Base-by-base conservation (phyloP, 37 sponge, comb jelly and placozoan species). In the Beroe forskalii region DNA sequence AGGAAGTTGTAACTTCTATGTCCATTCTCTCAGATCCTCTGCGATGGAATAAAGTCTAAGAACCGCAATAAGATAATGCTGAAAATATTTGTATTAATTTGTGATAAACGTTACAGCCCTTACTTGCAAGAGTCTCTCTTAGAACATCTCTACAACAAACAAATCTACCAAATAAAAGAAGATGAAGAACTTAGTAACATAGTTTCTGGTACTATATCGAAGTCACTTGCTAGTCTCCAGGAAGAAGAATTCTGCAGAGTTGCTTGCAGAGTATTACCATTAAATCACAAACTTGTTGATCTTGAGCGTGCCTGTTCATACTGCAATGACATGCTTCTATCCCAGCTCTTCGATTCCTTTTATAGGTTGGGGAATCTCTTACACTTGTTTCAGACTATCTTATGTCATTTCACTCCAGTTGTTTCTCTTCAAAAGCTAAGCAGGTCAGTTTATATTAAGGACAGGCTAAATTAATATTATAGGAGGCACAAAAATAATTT, bases 31-130 rank as follows among this genome's bases (percentile, higher is more conserved):
- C 32, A 69, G 72, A 69, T 69, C 12, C 72, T 69, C 6, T 69
- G 72, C 19, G 38, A 9, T 2, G 72, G 72, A 31, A 35, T 14
- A 9, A 69, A 69, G 38, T 69, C 72, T 69, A 69, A 69, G 39
- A 69, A 69, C 17, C 28, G 39, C 38, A 69, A 69, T 37, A 69
- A 69, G 32, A 69, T 69, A 20, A 14, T 69, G 38, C 72, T 69
- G 19, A 69, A 48, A 12, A 48, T 48, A 12, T 48, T 17, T 12
- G 55, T 48, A 17, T 48, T 48, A 12, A 48, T 48, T 12, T 17
- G 55, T 48, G 55, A 48, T 17, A 6, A 48, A 48, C 55, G 55
- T 48, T 12, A 48, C 12, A 48, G 12, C 12, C 12, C 55, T 48
- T 48, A 6, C 12, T 48, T 48, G 12, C 55, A 48, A 48, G 55